Evolutionary conservation across 2,888 invertebrate species (phyloP), one percentile per base, ranked within the genome.

Genomic region (Hypomecis punctinalis): DNA sequence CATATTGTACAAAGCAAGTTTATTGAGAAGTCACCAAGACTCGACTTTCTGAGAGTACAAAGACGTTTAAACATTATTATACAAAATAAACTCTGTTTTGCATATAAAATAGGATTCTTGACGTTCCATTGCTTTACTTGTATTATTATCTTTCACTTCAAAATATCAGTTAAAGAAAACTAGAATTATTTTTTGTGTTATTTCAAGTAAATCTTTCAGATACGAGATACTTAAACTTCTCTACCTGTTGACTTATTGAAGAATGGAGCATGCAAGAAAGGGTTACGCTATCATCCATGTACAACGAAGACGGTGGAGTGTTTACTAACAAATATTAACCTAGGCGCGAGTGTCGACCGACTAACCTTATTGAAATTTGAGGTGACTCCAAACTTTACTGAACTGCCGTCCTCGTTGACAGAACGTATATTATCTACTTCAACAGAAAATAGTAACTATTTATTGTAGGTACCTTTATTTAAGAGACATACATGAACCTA

Each of bases 281-380:
- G 13, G 6, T 42, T 13, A 51, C 13, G 39, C 13, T 13, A 39
- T 51, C 37, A 9, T 39, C 39, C 13, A 39, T 9, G 2, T 37
- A 6, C 6, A 43, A 39, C 6, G 11, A 37, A 37, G 39, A 51
- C 13, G 13, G 39, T 43, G 36, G 45, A 8, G 23, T 59, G 42
- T 61, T 54, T 54, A 42, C 13, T 7, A 36, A 63, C 57, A 52
- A 57, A 63, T 59, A 59, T 51, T 42, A 56, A 55, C 42, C 8
- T 10, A 6, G 43, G 6, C 10, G 39, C 46, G 45, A 23, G 39
- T 43, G n/a, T 13, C 13, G 48, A 58, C 53, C 63, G 58, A 58
- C 33, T 37, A 13, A 59, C 59, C 63, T 64, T 54, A 54, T 45
- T 8, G 10, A 49, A 37, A 47, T 23, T 45, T 37, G 23, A 54